Evolutionary conservation across 2,113 vertebrate genomes (phyloP), one percentile per base, ranked within the genome.

Genomic region (Scortum barcoo): DNA sequence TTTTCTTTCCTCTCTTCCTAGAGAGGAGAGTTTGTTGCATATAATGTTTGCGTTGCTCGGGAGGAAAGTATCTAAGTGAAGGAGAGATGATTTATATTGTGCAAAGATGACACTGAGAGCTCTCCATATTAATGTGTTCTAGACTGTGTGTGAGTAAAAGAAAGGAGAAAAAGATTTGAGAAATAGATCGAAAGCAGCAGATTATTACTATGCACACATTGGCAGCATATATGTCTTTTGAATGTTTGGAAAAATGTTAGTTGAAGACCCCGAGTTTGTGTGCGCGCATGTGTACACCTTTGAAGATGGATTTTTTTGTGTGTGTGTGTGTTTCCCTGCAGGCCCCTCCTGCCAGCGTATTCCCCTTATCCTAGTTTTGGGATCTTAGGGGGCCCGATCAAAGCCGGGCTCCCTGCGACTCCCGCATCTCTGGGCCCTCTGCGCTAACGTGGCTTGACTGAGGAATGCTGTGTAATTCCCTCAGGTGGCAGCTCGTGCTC

Each of bases 401-500:
- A 89, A 91, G 87, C 67, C 0, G 9, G 66, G 68, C 68, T 82
- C 79, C 46, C 79, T 73, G 69, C 30, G 36, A 72, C 82, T 76
- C 51, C 40, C 0, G 19, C 65, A 1, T 89, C 76, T 85, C 42
- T 51, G 36, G 80, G 73, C 67, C 69, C 81, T 60, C 63, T 65
- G 30, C 10, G 13, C 81, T 68, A 69, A 80, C 42, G 2, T 50
- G 13, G 28, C 40, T 68, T 40, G 13, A 78, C 72, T 28, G 58
- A 79, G 78, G 81, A 91, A 85, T 86, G 83, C 88, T 79, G 84
- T 81, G 83, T 84, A 84, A 86, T 86, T 93, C 89, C 84, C 82
- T 85, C 50, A 80, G 91, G 88, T 87, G 66, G 40, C 60, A 75
- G 40, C 79, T 76, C 50, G 70, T 19, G 58, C 78, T 86, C 53